phyloP scores from a whole-genome alignment of 2,888 invertebrate species.

The Zaprionus lineosus region DNA sequence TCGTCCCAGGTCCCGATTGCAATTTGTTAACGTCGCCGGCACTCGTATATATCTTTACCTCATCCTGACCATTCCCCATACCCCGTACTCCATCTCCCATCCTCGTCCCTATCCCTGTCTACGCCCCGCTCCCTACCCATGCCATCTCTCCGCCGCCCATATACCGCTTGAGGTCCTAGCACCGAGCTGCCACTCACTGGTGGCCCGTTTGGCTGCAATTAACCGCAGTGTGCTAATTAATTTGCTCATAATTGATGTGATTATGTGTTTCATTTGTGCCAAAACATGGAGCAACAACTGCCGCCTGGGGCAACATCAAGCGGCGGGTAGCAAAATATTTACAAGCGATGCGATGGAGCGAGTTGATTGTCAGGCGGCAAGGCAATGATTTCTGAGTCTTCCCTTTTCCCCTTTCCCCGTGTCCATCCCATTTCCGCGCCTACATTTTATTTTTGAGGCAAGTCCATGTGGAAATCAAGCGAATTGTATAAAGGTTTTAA shows the following conservation, averaged over 20 bases:
- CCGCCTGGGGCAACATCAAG: conserved; percentile 56
- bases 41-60: conserved; percentile 39
- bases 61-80: not conserved
- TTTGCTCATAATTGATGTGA: conserved; percentile 78
- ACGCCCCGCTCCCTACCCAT: too few relatives aligned
- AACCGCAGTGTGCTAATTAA: conserved; percentile 77
- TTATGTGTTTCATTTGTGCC: conserved; percentile 71
- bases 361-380: too few relatives aligned
- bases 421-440: too few relatives aligned
- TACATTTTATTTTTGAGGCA: conserved; percentile 1
- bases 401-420: too few relatives aligned
- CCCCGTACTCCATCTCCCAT: not conserved
- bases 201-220: conserved; percentile 63
- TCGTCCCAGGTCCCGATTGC: conserved; percentile 44
- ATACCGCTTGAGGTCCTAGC: too few relatives aligned
- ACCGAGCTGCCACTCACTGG: conserved; percentile 53
- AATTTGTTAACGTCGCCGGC: conserved; percentile 72
- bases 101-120: too few relatives aligned
- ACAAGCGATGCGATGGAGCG: conserved; percentile 14
- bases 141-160: not conserved
- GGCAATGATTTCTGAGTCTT: too few relatives aligned
- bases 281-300: conserved; percentile 45
- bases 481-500: conserved; percentile 37
- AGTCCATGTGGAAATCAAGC: conserved; percentile 71
- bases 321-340: conserved; percentile 13